Percentiles rank a stretch among this genome's conserved stretches.
Evolutionary conservation across 2,888 invertebrate species (phyloP).

Genomic region (Romanomermis culicivorax): DNA sequence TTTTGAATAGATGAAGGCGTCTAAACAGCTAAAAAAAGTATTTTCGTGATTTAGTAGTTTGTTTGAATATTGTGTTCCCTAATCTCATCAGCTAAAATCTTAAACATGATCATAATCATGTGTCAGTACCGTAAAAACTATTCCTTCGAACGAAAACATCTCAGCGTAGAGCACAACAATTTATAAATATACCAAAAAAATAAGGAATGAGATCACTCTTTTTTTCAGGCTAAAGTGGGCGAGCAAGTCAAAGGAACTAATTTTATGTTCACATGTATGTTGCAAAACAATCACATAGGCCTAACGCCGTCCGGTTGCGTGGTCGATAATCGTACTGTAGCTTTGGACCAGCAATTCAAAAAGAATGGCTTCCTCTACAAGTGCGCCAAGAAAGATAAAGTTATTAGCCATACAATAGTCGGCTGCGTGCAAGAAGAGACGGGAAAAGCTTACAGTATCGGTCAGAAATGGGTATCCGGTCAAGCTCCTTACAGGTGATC

Average conservation of each 20-base stretch:
- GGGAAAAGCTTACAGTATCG: neutral
- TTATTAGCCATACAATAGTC: neutral
- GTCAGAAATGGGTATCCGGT: neutral
- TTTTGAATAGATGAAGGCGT: no score
- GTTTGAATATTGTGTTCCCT: no score
- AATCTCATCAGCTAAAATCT: no score
- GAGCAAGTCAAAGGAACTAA: neutral
- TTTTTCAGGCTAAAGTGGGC: neutral
- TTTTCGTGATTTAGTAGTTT: no score
- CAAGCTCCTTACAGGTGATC: neutral
- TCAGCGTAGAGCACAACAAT: no score
- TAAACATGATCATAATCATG: no score
- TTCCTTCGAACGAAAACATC: no score
- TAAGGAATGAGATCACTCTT: no score
- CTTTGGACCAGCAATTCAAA: neutral
- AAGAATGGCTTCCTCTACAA: neutral
- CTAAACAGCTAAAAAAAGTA: no score
- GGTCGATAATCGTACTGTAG: neutral
- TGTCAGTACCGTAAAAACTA: no score
- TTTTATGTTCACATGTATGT: neutral
- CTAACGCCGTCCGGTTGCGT: neutral
- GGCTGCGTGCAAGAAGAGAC: neutral
- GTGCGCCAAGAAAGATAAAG: neutral
- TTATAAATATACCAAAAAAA: no score
- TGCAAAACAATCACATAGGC: neutral